Conservation (phyloP, 2,888 invertebrate genomes). For the Caenorhabditis uteleia region DNA sequence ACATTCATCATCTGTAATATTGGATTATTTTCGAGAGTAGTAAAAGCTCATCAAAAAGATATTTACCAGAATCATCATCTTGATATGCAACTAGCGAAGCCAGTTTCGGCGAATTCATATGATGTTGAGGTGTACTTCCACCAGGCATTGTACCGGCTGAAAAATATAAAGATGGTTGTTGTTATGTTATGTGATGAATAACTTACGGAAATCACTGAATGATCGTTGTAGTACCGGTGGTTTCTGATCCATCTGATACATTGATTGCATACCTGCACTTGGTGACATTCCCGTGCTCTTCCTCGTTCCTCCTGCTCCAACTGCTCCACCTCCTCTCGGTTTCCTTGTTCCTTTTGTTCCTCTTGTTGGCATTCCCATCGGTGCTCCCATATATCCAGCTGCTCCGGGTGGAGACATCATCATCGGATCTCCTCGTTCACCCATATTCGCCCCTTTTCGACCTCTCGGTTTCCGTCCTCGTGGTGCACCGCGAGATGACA, state of each 20-base stretch:
- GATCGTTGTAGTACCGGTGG: constrained; percentile 36
- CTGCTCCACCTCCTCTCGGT: constrained; percentile 10
- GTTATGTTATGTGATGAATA: neutral
- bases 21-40: neutral
- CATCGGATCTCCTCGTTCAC: neutral
- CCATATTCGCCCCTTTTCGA: constrained; percentile 12
- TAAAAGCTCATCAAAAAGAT: no score
- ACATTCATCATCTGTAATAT: constrained; percentile 41
- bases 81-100: no score
- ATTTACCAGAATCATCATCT: no score
- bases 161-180: neutral
- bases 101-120: neutral
- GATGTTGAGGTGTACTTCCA: no score
- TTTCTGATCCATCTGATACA: constrained; percentile 26
- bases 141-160: neutral
- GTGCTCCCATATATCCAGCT: neutral
- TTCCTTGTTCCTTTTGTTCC: constrained; percentile 18
- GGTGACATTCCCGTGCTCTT: constrained; percentile 28
- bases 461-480: constrained; percentile 15
- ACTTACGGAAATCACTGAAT: constrained; percentile 39
- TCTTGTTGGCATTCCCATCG: constrained; percentile 4
- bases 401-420: neutral
- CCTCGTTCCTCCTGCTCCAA: constrained; percentile 12
- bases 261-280: constrained; percentile 5
- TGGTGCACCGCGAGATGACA: neutral